Evolutionary conservation across 2,113 vertebrate genomes (phyloP).

Genomic region (Anhinga anhinga): DNA sequence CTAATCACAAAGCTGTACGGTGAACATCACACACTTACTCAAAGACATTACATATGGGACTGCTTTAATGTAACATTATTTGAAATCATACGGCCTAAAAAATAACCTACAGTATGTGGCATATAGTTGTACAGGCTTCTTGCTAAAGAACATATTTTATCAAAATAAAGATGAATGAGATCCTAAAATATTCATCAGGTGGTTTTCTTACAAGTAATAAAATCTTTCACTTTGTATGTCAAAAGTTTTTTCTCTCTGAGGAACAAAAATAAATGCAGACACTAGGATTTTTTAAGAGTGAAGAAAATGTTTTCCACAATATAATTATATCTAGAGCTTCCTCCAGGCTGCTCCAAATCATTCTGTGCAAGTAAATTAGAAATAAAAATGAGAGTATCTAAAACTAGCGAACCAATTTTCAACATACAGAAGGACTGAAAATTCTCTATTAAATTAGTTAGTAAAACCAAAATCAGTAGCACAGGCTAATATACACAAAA

Average conservation of each 20-base stretch:
- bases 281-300: neutral
- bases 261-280: neutral
- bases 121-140: neutral
- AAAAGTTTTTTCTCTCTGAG: neutral
- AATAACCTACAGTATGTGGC: neutral
- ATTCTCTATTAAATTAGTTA: constrained; percentile 39
- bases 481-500: neutral
- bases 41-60: neutral
- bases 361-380: neutral
- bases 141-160: neutral
- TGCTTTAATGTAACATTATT: neutral
- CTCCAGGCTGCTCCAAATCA: constrained; percentile 23
- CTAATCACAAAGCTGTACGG: neutral
- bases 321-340: neutral
- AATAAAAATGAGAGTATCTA: neutral
- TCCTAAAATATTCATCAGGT: neutral
- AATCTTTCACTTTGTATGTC: neutral
- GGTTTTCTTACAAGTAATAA: neutral
- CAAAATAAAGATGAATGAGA: neutral
- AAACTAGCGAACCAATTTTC: neutral
- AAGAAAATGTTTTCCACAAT: neutral
- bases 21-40: neutral
- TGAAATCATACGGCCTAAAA: neutral
- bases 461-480: constrained; percentile 35
- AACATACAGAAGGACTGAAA: neutral